Conservation (phyloP, 2,888 invertebrate species). For the Eristalis pertinax region DNA sequence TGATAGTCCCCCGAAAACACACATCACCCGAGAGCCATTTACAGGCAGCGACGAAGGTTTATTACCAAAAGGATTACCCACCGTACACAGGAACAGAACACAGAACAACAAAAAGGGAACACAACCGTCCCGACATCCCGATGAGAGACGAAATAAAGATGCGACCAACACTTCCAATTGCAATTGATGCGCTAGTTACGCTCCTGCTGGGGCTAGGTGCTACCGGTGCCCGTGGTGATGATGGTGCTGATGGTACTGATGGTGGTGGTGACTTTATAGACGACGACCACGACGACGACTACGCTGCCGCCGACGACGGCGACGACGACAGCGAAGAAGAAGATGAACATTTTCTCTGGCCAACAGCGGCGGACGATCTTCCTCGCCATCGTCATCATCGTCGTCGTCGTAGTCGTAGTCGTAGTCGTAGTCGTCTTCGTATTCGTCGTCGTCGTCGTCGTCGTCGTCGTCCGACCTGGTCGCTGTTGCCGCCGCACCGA, state of each 20-base stretch:
- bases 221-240: constrained; percentile 23
- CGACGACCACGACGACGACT: constrained; percentile 33
- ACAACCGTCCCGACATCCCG: constrained; percentile 46
- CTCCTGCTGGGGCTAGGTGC: constrained; percentile 38
- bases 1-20: constrained; percentile 58
- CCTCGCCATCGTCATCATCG: constrained; percentile 15
- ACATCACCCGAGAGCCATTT: constrained; percentile 69
- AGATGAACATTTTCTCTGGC: constrained; percentile 18
- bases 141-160: constrained; percentile 71
- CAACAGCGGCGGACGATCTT: constrained; percentile 34
- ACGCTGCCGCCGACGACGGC: not conserved
- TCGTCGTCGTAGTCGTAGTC: constrained; percentile 57
- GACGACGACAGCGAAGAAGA: constrained; percentile 12
- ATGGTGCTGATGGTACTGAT: constrained; percentile 23
- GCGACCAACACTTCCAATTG: constrained; percentile 72
- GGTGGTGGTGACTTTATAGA: constrained; percentile 65
- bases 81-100: constrained; percentile 26
- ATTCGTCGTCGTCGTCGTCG: constrained; percentile 9
- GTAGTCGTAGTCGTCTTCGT: constrained; percentile 66
- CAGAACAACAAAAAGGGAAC: constrained; percentile 33
- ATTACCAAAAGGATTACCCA: constrained; percentile 70
- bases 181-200: constrained; percentile 70
- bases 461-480: no score
- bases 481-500: constrained; percentile 73
- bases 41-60: constrained; percentile 67